These are phyloP conservation scores for Mesorhabditis spiculigera DNA, from an alignment of 2,888 invertebrate genomes.

Conservation along the genomic window DNA sequence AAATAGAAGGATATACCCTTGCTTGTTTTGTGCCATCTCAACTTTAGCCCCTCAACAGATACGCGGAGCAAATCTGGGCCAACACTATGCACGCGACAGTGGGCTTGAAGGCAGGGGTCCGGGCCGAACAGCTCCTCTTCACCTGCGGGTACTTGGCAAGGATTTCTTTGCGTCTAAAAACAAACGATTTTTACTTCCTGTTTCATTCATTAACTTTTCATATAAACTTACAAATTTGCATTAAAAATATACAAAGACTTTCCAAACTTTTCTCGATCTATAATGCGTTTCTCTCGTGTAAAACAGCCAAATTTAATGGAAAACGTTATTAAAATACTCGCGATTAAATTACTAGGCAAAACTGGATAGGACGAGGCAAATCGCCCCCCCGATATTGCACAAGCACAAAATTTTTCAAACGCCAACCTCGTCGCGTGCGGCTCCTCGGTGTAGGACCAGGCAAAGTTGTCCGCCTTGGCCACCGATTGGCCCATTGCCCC, in stretches of 20 bases:
- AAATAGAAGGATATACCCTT: not conserved
- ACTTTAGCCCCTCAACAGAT: constrained; percentile 67
- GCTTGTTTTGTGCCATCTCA: not conserved
- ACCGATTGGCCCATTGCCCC: constrained; percentile 74
- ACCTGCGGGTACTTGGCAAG: constrained; percentile 49
- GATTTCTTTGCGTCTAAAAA: constrained; percentile 42
- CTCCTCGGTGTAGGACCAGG: constrained; percentile 95
- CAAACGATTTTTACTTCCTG: not conserved
- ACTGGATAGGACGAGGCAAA: too few species aligned
- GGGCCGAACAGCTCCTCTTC: constrained; percentile 78
- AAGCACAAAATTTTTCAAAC: too few species aligned
- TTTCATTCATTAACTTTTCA: too few species aligned
- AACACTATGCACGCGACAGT: constrained; percentile 81
- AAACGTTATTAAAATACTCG: too few species aligned
- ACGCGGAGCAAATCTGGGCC: constrained; percentile 75
- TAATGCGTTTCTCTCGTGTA: too few species aligned
- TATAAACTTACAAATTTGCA: too few species aligned
- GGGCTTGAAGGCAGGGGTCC: constrained; percentile 89
- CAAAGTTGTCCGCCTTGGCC: constrained; percentile 82
- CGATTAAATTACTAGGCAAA: too few species aligned
- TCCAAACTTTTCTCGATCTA: too few species aligned
- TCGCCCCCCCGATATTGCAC: too few species aligned
- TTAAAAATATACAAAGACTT: too few species aligned
- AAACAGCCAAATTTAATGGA: too few species aligned
- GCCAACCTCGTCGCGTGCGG: constrained; percentile 82